phyloP scores from a whole-genome alignment of 2,113 vertebrate species.

The Diphyllodes magnificus region DNA sequence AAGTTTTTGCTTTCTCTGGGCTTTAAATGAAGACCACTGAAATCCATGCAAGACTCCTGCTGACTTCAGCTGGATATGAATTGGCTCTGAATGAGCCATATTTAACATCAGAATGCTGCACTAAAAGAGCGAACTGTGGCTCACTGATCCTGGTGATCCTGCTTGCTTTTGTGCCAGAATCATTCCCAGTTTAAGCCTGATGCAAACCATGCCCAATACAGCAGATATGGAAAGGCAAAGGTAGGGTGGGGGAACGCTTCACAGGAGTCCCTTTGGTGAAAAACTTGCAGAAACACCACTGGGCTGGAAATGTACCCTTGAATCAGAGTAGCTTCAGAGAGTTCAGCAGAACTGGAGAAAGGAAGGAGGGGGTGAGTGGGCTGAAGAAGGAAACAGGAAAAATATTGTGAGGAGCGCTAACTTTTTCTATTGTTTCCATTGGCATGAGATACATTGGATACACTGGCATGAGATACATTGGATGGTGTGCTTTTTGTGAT shows the following conservation, averaged over 20 bases:
- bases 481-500: not conserved
- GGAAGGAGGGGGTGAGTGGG: not conserved
- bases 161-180: not conserved
- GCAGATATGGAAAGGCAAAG: not conserved
- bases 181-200: not conserved
- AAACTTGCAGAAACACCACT: not conserved
- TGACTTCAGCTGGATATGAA: not conserved
- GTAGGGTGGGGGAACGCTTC: not conserved
- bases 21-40: not conserved
- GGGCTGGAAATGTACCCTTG: not conserved
- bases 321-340: not conserved
- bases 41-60: not conserved
- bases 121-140: not conserved
- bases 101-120: not conserved
- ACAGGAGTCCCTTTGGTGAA: not conserved
- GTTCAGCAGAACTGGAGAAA: not conserved
- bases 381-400: not conserved
- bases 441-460: not conserved
- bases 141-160: not conserved
- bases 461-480: not conserved
- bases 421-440: not conserved
- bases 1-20: not conserved
- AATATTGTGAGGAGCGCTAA: accelerated
- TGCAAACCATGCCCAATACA: not conserved
- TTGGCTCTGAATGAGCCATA: not conserved